Percentiles rank a stretch among this genome's conserved stretches.
Conservation (phyloP, 2,888 invertebrate species). For the Cephus pulcher region DNA sequence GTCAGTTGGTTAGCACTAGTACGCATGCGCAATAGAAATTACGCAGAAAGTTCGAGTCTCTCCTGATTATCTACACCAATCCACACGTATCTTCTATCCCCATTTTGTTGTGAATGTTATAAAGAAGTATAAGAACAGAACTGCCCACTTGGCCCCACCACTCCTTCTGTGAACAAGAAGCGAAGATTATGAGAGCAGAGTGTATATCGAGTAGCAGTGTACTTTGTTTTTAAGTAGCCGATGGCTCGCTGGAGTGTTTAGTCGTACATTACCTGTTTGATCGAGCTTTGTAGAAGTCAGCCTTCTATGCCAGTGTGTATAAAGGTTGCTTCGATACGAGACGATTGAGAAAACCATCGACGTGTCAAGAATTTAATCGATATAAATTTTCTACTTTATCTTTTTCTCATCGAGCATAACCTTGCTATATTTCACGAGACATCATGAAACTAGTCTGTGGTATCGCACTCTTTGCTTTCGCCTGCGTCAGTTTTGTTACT, state of each 20-base stretch:
- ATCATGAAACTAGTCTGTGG: constrained; percentile 67
- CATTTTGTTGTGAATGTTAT: background rate
- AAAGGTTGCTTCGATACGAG: constrained; percentile 73
- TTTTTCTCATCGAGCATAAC: background rate
- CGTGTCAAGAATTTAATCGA: constrained; percentile 12
- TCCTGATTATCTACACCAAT: background rate
- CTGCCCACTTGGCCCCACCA: background rate
- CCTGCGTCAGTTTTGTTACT: constrained; percentile 65
- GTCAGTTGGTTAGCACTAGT: background rate
- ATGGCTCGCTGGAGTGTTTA: constrained; percentile 26
- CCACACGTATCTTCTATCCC: background rate
- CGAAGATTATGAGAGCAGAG: background rate
- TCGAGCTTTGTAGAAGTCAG: constrained; percentile 63
- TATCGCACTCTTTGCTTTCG: constrained; percentile 67
- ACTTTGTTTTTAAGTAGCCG: constrained; percentile 32
- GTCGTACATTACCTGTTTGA: constrained; percentile 25
- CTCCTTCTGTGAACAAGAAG: background rate
- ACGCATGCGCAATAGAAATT: constrained; percentile 26
- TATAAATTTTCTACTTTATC: constrained; percentile 5
- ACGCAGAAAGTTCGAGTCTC: constrained; percentile 33
- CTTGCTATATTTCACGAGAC: constrained; percentile 1
- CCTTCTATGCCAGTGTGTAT: constrained; percentile 95
- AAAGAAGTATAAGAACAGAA: background rate
- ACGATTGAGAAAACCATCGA: background rate
- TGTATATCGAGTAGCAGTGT: constrained; percentile 18